Conservation (phyloP, 64 coral and sea anemone genomes). For the Anthopleura sola region DNA sequence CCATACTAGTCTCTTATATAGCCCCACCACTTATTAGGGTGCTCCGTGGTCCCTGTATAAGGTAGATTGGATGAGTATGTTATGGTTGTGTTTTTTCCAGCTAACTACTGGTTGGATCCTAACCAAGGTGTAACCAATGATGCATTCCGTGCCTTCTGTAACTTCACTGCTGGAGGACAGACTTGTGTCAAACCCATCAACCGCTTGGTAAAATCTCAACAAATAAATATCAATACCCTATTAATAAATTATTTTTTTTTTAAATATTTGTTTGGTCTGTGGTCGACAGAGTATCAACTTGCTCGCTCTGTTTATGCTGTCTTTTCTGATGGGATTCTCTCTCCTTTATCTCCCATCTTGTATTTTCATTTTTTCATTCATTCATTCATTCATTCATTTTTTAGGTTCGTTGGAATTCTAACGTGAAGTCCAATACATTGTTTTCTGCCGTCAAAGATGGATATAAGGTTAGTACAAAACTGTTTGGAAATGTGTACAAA, state of each 20-base stretch:
- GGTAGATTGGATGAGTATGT: too few species aligned
- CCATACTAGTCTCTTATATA: too few species aligned
- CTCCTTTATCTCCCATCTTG: not conserved
- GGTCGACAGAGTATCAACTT: too few species aligned
- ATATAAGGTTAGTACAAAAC: not conserved
- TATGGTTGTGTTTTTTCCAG: constrained; percentile 1
- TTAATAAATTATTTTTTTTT: too few species aligned
- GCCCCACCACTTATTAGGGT: too few species aligned
- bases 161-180: constrained; percentile 84
- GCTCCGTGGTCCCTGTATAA: too few species aligned
- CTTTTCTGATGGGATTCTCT: too few species aligned
- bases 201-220: not conserved
- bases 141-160: constrained; percentile 80
- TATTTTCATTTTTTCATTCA: not conserved
- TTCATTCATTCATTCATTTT: not conserved
- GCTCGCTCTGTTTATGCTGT: too few species aligned
- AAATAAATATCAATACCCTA: not conserved
- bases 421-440: not conserved
- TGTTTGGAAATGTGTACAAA: too few species aligned
- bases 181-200: constrained; percentile 62
- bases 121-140: constrained; percentile 68
- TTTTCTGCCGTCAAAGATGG: not conserved
- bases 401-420: constrained; percentile 32
- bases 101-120: constrained; percentile 80
- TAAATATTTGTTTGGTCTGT: too few species aligned